phyloP scores from a whole-genome alignment of 2,797 vertebrate species.

The Danio kyathit region DNA sequence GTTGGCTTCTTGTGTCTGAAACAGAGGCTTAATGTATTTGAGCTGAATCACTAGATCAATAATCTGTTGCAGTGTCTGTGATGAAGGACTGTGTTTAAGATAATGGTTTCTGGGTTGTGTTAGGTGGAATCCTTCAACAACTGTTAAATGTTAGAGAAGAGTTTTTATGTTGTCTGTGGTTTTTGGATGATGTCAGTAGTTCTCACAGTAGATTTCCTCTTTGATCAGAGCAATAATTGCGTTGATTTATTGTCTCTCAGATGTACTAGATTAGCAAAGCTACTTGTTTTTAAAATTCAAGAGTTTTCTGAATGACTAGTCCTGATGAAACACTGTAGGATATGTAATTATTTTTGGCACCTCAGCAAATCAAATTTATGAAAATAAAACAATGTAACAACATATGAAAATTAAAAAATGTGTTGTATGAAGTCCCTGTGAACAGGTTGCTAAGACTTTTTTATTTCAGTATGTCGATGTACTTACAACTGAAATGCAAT shows the following conservation, averaged over 20 bases:
- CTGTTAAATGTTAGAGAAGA: background rate
- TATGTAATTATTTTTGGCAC: too few species aligned
- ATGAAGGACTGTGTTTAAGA: constrained; percentile 7
- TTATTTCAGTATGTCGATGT: too few species aligned
- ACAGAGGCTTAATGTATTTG: constrained; percentile 11
- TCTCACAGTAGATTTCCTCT: background rate
- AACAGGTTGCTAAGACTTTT: too few species aligned
- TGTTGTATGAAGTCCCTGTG: too few species aligned
- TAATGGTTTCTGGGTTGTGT: background rate
- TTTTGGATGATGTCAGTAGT: background rate
- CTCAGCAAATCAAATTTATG: too few species aligned
- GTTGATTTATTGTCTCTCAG: constrained; percentile 14
- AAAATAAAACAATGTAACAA: too few species aligned
- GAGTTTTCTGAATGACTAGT: background rate
- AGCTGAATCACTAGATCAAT: constrained; percentile 32
- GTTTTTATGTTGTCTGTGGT: background rate
- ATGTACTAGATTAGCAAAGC: background rate
- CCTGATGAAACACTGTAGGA: background rate
- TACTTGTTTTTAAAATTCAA: background rate
- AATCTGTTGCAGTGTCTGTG: constrained; percentile 10
- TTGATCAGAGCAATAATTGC: background rate
- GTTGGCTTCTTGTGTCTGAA: background rate
- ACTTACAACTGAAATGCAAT: too few species aligned
- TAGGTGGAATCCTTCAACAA: background rate
- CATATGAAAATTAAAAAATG: too few species aligned